Percentiles rank a stretch among this genome's conserved stretches.
phyloP scores from a whole-genome alignment of 2,888 invertebrate genomes.

The Agapostemon virescens region DNA sequence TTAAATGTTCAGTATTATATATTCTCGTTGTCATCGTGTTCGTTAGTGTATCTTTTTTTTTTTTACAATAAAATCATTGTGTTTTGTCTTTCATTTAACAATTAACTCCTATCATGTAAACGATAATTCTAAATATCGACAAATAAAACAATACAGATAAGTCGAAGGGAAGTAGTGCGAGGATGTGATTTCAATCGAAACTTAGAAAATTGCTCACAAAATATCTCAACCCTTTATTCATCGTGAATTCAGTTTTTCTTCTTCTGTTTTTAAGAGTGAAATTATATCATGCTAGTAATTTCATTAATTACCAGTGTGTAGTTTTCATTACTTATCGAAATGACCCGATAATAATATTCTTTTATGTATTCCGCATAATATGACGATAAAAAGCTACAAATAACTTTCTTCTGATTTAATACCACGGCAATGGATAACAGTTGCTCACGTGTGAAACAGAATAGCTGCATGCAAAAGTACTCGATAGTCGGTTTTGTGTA shows the following conservation, averaged over 20 bases:
- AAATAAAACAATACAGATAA: constrained; percentile 13
- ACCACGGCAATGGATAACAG: constrained; percentile 53
- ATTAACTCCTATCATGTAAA: neutral
- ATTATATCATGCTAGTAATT: constrained; percentile 63
- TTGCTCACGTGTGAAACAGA: constrained; percentile 52
- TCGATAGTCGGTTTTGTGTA: constrained; percentile 59
- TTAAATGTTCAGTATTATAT: constrained; percentile 62
- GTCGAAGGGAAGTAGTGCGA: constrained; percentile 10
- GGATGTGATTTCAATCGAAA: constrained; percentile 43
- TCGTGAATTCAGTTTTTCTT: constrained; percentile 69
- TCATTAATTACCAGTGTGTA: constrained; percentile 55
- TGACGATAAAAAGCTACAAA: constrained; percentile 75
- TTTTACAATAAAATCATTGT: constrained; percentile 30
- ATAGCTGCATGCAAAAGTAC: constrained; percentile 59
- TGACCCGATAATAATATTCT: constrained; percentile 56
- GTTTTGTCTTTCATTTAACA: constrained; percentile 9
- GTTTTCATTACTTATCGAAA: constrained; percentile 58
- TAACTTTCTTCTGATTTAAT: constrained; percentile 67
- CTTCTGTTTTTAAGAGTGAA: constrained; percentile 42
- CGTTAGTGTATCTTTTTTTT: constrained; percentile 57
- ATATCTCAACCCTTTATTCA: constrained; percentile 78
- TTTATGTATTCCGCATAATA: constrained; percentile 60
- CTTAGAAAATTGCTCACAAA: constrained; percentile 74
- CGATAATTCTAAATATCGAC: neutral
- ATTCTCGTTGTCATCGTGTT: constrained; percentile 30